Conservation (phyloP, 2,888 invertebrate species). For the Ganaspis brasiliensis region DNA sequence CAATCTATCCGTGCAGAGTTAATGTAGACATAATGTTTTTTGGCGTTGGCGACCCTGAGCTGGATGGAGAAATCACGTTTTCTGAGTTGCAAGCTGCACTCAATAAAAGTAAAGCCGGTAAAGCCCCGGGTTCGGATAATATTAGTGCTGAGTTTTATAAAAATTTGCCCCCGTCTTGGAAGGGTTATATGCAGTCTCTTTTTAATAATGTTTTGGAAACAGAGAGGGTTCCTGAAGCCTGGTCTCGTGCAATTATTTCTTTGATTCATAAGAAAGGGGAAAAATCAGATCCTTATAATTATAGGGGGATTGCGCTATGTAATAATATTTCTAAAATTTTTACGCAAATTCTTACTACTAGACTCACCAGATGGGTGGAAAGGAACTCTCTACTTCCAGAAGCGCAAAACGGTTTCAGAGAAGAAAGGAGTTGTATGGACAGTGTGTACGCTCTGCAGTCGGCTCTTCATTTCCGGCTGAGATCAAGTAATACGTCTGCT, state of each 20-base stretch:
- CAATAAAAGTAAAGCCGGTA: neutral
- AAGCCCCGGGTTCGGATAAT: conserved; percentile 21
- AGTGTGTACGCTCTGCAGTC: no score
- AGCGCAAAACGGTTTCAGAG: no score
- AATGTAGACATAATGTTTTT: neutral
- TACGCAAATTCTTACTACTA: no score
- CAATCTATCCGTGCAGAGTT: neutral
- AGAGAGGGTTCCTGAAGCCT: conserved; percentile 22
- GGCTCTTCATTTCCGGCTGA: conserved; percentile 30
- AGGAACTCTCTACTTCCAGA: no score
- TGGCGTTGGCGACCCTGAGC: neutral
- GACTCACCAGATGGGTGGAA: no score
- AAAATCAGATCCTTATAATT: conserved; percentile 40
- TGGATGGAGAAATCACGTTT: neutral
- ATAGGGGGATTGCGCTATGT: no score
- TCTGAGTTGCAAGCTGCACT: neutral
- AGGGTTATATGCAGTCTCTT: conserved; percentile 26
- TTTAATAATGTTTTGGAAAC: conserved; percentile 38
- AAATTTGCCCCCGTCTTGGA: conserved; percentile 40
- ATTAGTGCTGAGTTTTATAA: conserved; percentile 45
- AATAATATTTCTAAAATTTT: no score
- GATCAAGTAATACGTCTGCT: neutral
- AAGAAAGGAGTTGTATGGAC: no score
- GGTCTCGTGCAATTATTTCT: conserved; percentile 33
- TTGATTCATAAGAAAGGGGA: conserved; percentile 50